Conservation (phyloP, 2,113 vertebrate species). For the Arenaria interpres region DNA sequence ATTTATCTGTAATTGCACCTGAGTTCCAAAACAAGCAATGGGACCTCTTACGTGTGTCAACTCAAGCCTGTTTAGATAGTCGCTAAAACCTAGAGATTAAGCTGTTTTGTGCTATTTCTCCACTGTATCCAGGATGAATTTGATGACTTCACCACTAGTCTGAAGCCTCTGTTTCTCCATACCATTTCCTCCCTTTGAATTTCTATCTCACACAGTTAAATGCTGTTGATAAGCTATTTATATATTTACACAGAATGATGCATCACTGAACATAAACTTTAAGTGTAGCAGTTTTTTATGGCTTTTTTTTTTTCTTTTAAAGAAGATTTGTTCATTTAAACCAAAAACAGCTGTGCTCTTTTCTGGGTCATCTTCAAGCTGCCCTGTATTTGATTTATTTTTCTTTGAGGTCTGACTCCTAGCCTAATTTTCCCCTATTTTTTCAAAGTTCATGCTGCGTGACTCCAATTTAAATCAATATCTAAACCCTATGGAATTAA, state of each 20-base stretch:
- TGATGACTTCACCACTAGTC: not conserved
- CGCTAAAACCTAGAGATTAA: not conserved
- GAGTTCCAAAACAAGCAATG: not conserved
- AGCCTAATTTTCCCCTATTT: not conserved
- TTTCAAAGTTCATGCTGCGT: not conserved
- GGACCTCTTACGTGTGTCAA: not conserved
- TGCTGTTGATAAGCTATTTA: not conserved
- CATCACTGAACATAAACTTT: not conserved
- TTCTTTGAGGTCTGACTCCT: not conserved
- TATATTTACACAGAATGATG: not conserved
- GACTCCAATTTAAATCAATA: constrained; percentile 21
- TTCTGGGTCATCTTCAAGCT: not conserved
- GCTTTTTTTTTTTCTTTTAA: not conserved
- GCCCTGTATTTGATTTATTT: not conserved
- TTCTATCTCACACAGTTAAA: not conserved
- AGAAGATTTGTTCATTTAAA: not conserved
- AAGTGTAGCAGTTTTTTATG: not conserved
- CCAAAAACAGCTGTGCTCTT: not conserved
- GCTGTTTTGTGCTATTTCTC: not conserved
- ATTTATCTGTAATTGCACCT: not conserved
- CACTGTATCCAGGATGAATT: not conserved
- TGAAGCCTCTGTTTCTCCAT: not conserved
- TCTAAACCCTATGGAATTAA: not conserved
- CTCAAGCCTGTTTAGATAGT: not conserved
- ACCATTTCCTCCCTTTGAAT: not conserved